A percentile compares a stretch with the other conserved stretches of the same genome.
Evolutionary conservation across 2,113 vertebrate species (phyloP).

Genomic region (Trinectes maculatus): DNA sequence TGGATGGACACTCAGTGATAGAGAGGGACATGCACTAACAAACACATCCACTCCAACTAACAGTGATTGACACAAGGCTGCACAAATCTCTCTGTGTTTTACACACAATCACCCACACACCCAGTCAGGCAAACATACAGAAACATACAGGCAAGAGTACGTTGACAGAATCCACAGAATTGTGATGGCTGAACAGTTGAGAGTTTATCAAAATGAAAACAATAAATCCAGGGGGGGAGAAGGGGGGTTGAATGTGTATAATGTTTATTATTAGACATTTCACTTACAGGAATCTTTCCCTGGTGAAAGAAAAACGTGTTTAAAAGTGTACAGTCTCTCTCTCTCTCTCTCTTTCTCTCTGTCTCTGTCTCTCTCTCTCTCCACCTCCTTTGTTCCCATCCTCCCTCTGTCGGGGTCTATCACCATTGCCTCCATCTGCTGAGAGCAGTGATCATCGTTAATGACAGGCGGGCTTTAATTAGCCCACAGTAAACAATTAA

Average conservation of each 20-base stretch:
- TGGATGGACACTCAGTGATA: slow-evolving; percentile 73
- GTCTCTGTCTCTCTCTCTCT: not conserved
- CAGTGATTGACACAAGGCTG: slow-evolving; percentile 56
- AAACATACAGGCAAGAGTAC: not conserved
- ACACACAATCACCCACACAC: slow-evolving; percentile 5
- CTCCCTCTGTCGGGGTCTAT: slow-evolving; percentile 47
- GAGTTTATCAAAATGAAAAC: too few species aligned
- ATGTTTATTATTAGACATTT: too few species aligned
- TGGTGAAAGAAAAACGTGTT: too few species aligned
- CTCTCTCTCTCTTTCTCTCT: not conserved
- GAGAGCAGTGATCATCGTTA: slow-evolving; percentile 62
- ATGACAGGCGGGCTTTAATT: slow-evolving; percentile 79
- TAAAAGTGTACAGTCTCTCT: too few species aligned
- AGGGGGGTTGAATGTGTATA: too few species aligned
- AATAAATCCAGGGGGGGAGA: too few species aligned
- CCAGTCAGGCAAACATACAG: not conserved
- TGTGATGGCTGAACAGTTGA: too few species aligned
- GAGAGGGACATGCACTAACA: slow-evolving; percentile 63
- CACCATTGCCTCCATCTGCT: slow-evolving; percentile 55
- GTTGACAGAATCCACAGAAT: too few species aligned
- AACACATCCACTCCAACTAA: slow-evolving; percentile 64
- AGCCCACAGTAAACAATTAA: slow-evolving; percentile 82
- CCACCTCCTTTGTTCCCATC: slow-evolving; percentile 45
- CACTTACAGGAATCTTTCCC: too few species aligned
- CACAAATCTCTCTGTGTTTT: slow-evolving; percentile 25